Conservation (phyloP, 2,888 invertebrate species). For the Lasioglossum lativentre region DNA sequence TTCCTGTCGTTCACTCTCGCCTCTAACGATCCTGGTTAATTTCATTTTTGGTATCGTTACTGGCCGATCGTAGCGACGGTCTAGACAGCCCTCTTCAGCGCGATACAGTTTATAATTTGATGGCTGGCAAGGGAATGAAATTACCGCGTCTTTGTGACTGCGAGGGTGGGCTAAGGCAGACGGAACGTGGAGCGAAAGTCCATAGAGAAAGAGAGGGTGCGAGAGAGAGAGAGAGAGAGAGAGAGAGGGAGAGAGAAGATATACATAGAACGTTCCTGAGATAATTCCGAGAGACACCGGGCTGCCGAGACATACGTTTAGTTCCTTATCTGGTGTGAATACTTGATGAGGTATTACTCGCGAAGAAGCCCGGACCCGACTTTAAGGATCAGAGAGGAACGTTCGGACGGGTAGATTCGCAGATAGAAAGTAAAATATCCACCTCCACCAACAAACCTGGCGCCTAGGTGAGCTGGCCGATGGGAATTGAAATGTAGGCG, state of each 20-base stretch:
- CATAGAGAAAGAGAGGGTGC: not conserved
- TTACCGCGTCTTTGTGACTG: slow-evolving; percentile 43
- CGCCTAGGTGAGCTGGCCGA: not conserved
- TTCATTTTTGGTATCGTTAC: slow-evolving; percentile 62
- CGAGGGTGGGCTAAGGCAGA: not conserved
- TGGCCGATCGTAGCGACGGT: slow-evolving; percentile 42
- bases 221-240: not conserved
- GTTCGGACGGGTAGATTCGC: not conserved
- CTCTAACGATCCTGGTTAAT: slow-evolving; percentile 43
- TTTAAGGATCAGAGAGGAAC: slow-evolving; percentile 3
- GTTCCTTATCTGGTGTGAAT: slow-evolving; percentile 46
- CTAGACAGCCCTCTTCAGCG: slow-evolving; percentile 11
- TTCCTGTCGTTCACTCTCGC: not conserved
- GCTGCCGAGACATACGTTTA: slow-evolving; percentile 37
- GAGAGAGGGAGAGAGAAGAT: not conserved
- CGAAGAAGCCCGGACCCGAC: slow-evolving; percentile 7
- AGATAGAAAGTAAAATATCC: slow-evolving; percentile 10
- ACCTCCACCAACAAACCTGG: not conserved
- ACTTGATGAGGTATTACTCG: slow-evolving; percentile 41
- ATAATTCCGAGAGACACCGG: slow-evolving; percentile 38
- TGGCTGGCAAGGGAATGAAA: slow-evolving; percentile 53
- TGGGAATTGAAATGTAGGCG: slow-evolving; percentile 14
- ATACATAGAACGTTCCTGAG: not conserved
- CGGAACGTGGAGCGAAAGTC: not conserved
- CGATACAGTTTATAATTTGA: slow-evolving; percentile 55